Conservation (phyloP, 2,113 vertebrate species). For the Dinomys branickii region DNA sequence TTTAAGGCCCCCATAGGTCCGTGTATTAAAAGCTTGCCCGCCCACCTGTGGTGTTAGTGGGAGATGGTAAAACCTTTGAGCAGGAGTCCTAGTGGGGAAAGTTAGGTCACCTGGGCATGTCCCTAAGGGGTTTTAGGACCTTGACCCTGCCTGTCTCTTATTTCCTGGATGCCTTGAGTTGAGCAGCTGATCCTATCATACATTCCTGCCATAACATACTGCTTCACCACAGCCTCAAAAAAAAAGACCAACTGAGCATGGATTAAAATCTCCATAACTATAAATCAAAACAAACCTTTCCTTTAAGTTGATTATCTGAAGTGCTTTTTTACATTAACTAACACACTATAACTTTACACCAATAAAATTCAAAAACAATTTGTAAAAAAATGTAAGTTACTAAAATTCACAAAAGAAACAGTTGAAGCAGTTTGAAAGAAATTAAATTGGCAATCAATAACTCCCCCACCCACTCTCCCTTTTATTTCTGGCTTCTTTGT, state of each 20-base stretch:
- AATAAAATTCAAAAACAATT: not conserved
- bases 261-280: not conserved
- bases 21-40: not conserved
- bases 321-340: not conserved
- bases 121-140: too few species aligned
- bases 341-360: not conserved
- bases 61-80: not conserved
- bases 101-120: not conserved
- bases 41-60: not conserved
- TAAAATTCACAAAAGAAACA: conserved; percentile 10
- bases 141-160: not conserved
- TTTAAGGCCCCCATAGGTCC: not conserved
- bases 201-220: not conserved
- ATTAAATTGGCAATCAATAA: not conserved
- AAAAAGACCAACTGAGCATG: not conserved
- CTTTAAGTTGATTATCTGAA: not conserved
- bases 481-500: not conserved
- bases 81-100: too few species aligned
- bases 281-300: not conserved
- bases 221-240: not conserved
- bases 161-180: not conserved
- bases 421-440: not conserved
- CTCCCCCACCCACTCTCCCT: not conserved
- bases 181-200: too few species aligned
- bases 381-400: not conserved